Evolutionary conservation across 2,888 invertebrate species (phyloP), one percentile per base, ranked within the genome.

Genomic region (Scaptomyza flava): DNA sequence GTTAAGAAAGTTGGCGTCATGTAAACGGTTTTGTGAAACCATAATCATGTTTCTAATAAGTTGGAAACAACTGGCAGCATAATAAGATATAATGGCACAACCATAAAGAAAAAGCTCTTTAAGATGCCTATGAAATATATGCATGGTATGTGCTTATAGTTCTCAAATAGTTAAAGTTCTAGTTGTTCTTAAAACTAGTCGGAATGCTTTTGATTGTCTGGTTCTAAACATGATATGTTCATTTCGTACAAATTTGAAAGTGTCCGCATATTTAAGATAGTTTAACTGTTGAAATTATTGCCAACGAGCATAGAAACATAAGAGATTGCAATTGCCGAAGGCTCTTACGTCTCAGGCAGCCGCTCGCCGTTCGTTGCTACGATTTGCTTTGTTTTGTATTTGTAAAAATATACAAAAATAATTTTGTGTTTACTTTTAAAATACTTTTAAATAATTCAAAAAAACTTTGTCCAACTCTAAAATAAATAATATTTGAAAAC

Each of bases 1-100:
- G 62, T 51, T 59, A 34, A 45, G 30, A 8, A 62, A 57, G 41
- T 57, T 48, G 33, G 36, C 34, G 38, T 31, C 17, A 34, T 33
- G 12, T 17, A 12, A 23, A 8, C 36, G 38, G 8, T 11, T n/a
- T 48, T 48, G 34, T 46, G 48, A 56, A 51, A 33, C 62, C 33
- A 33, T 62, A 38, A 42, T 68, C 70, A 50, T 36, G 43, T 11
- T 30, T 11, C 11, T 47, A 46, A 51, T 50, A 64, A 60, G 38
- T 20, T 31, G 20, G 20, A 47, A 36, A 52, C 34, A 30, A 23
- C 33, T 20, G 27, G 48, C 7, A 33, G 57, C 67, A 56, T 56
- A 70, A 70, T 73, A 38, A 52, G 46, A 27, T 38, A n/a, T 36
- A 17, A 46, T 20, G 23, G 17, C 17, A 41, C 42, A 20, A 17